A percentile compares a stretch with the other conserved stretches of the same genome.
These are phyloP conservation scores for Lophotis ruficrista DNA, from an alignment of 2,113 vertebrate genomes.

Conservation along the genomic window DNA sequence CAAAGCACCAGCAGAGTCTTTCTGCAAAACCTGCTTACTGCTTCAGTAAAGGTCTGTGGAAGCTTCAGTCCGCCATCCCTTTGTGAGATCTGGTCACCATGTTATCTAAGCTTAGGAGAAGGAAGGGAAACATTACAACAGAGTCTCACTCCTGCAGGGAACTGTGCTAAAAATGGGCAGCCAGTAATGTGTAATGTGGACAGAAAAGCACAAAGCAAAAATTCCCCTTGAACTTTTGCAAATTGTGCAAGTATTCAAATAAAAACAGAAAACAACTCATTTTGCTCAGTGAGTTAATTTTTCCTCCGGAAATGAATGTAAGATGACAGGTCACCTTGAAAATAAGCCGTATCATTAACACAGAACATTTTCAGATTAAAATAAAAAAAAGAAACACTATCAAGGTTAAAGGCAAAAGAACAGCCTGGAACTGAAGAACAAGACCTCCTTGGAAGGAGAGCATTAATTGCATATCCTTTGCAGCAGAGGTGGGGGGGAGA, in stretches of 20 bases:
- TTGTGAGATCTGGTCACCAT: not conserved
- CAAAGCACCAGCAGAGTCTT: not conserved
- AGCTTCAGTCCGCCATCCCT: not conserved
- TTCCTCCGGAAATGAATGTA: not conserved
- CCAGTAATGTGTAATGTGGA: not conserved
- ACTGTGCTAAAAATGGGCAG: not conserved
- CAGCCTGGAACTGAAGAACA: not conserved
- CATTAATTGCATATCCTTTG: not conserved
- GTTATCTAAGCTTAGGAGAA: not conserved
- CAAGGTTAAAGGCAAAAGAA: not conserved
- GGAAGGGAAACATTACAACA: not conserved
- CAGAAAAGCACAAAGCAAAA: not conserved
- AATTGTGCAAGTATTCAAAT: not conserved
- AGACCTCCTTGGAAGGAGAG: not conserved
- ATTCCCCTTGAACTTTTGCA: not conserved
- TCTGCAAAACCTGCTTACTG: not conserved
- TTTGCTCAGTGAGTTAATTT: not conserved
- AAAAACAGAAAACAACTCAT: not conserved
- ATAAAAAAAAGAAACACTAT: not conserved
- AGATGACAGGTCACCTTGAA: not conserved
- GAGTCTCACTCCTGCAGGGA: not conserved
- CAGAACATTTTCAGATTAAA: not conserved
- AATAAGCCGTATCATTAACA: not conserved
- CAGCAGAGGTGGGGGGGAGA: rapidly evolving
- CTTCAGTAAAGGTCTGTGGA: not conserved